These are phyloP conservation scores for Hermetia illucens DNA, from an alignment of 1,140 invertebrate genomes.

Conservation along the genomic window DNA sequence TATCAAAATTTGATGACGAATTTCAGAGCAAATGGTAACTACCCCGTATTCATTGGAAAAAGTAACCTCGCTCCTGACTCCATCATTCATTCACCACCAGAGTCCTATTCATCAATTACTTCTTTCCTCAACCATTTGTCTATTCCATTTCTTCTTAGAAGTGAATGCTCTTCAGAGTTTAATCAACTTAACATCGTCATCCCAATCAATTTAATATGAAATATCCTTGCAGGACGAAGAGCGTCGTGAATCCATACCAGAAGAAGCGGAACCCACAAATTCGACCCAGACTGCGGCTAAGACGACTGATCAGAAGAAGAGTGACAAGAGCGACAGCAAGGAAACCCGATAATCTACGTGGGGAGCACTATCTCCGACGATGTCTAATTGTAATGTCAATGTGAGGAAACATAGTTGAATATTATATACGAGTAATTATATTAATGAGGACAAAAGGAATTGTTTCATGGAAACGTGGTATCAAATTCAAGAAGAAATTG, in stretches of 20 bases:
- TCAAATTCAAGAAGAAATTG: too few relatives aligned
- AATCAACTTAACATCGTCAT: too few relatives aligned
- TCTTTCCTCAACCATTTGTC: too few relatives aligned
- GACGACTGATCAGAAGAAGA: background rate
- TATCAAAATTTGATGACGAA: too few relatives aligned
- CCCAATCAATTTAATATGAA: background rate
- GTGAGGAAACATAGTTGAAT: background rate
- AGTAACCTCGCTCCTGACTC: too few relatives aligned
- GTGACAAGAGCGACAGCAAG: background rate
- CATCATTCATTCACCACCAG: too few relatives aligned
- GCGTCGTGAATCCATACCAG: slow-evolving; percentile 34
- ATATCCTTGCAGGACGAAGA: slow-evolving; percentile 6
- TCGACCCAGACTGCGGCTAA: background rate
- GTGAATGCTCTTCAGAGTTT: too few relatives aligned
- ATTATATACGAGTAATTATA: background rate
- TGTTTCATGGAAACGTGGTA: too few relatives aligned
- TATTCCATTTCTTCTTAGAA: too few relatives aligned
- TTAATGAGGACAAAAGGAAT: background rate
- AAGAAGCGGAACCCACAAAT: slow-evolving; percentile 26
- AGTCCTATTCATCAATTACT: too few relatives aligned
- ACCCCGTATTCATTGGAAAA: too few relatives aligned
- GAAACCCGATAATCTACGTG: background rate
- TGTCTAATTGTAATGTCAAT: background rate
- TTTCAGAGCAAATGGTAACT: too few relatives aligned
- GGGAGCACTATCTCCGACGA: background rate